These are phyloP conservation scores for Carpatolechia fugitivella DNA, from an alignment of 2,888 invertebrate genomes.

Conservation along the genomic window DNA sequence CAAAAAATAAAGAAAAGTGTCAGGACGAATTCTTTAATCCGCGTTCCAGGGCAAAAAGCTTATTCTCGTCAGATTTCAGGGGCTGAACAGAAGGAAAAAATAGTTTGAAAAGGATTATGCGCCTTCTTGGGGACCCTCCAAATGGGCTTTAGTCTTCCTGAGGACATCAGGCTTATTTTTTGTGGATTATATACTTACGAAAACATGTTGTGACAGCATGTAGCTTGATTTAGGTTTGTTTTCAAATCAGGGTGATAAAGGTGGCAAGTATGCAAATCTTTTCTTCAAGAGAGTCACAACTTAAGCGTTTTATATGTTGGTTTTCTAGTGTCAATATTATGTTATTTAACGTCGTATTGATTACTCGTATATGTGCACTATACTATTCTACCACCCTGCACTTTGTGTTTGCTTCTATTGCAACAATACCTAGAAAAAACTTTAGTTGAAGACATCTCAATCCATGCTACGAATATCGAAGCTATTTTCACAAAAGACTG, in stretches of 20 bases:
- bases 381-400: no score
- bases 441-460: neutral
- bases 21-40: conserved; percentile 10
- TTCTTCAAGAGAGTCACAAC: no score
- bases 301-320: no score
- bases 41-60: conserved; percentile 14
- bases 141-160: neutral
- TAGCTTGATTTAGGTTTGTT: neutral
- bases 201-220: neutral
- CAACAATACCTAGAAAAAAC: no score
- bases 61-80: conserved; percentile 19
- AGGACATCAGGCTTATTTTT: neutral
- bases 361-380: no score
- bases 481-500: conserved; percentile 1
- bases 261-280: neutral
- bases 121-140: neutral
- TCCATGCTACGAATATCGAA: neutral
- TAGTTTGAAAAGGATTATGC: conserved; percentile 13
- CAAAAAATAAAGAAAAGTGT: conserved; percentile 14
- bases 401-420: no score
- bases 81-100: conserved; percentile 7
- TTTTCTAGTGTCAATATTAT: no score
- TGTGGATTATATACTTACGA: neutral
- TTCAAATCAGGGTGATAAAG: neutral
- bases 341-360: no score